phyloP scores from a whole-genome alignment of 2,888 invertebrate genomes.

The Diaphora mendica region DNA sequence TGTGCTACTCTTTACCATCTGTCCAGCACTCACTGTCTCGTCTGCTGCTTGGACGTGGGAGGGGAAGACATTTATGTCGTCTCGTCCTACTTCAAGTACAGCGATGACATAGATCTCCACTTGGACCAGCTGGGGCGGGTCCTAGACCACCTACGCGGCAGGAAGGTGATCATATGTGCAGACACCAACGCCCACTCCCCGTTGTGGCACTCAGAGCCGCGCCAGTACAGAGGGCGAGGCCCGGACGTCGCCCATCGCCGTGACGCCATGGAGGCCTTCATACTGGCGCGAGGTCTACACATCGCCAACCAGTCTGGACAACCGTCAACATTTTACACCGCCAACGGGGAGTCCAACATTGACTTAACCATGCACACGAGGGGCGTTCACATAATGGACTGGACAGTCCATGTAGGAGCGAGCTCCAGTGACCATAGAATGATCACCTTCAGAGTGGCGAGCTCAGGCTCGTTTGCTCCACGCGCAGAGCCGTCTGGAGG shows the following conservation, averaged over 20 bases:
- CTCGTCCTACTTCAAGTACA: conserved; percentile 8
- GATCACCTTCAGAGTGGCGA: conserved; percentile 18
- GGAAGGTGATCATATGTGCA: conserved; percentile 20
- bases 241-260: no score
- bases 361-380: conserved; percentile 41
- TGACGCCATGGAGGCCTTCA: background rate
- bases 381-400: conserved; percentile 21
- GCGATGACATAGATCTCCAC: background rate
- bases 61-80: conserved; percentile 2
- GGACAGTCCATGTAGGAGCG: conserved; percentile 23
- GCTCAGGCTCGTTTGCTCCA: background rate
- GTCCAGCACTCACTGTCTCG: conserved; percentile 26
- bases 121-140: conserved; percentile 34
- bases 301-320: background rate
- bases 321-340: conserved; percentile 25
- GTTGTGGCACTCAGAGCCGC: conserved; percentile 38
- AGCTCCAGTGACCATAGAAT: conserved; percentile 45
- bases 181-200: conserved; percentile 54
- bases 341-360: conserved; percentile 41
- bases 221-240: no score
- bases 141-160: conserved; percentile 20
- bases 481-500: background rate
- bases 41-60: conserved; percentile 17
- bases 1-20: conserved; percentile 23
- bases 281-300: background rate